Evolutionary conservation across 2,888 invertebrate genomes (phyloP), one percentile per base, ranked within the genome.

Genomic region (Plagodis pulveraria): DNA sequence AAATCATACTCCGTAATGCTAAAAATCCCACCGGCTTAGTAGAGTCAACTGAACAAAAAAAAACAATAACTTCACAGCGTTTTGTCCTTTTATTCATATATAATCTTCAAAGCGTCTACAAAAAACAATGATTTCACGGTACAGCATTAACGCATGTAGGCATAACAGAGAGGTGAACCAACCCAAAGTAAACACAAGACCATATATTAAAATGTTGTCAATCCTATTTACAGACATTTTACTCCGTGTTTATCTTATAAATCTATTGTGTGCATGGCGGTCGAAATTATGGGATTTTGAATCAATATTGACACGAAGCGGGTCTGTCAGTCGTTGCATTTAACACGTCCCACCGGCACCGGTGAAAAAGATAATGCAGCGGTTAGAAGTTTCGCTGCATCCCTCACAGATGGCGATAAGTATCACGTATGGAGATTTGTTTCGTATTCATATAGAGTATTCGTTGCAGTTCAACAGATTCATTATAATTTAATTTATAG

Each of bases 171-270:
- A 85, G 84, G 72, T 81, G 81, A 84, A 80, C 86, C 81, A 79
- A 84, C 81, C 86, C 88, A 90, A 84, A 83, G 86, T 74, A 90
- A 91, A 91, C 84, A 89, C 70, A 80, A 82, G 85, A 81, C 88
- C 87, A 89, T 90, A 89, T 91, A 91, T 91, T 91, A 91, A 91
- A 92, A 89, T 89, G 89, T 90, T 91, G 91, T 92, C 91, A 89
- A 89, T 87, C 83, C 85, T 91, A 90, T 92, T 92, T 91, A 87
- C 91, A 86, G 86, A 89, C 91, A 88, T 91, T 91, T 90, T 91
- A 91, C 90, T 87, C 85, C 80, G 81, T 91, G 89, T 92, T 92
- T 92, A 91, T 89, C 86, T 91, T 92, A 90, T 90, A 90, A 91
- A 91, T 90, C 91, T 89, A 90, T 91, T 92, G 91, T 91, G 86